phyloP scores from a whole-genome alignment of 2,888 invertebrate genomes.

The Ptychoptera albimana region DNA sequence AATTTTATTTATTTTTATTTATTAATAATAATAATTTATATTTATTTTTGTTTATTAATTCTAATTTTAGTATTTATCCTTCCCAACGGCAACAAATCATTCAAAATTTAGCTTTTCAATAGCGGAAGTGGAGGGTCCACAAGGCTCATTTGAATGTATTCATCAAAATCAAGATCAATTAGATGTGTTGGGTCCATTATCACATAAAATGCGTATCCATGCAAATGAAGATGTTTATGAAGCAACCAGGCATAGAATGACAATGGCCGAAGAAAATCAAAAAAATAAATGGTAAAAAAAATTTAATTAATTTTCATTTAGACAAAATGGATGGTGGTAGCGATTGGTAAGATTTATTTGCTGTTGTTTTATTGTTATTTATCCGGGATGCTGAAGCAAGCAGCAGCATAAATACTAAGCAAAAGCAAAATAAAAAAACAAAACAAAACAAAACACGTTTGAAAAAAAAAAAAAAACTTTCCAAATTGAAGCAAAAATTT shows the following conservation, averaged over 20 bases:
- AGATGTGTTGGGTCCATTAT: constrained; percentile 72
- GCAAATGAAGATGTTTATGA: constrained; percentile 95
- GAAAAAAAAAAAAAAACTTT: too few relatives aligned
- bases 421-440: too few relatives aligned
- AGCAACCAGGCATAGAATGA: constrained; percentile 82
- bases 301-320: neutral
- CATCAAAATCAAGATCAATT: constrained; percentile 51
- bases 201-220: constrained; percentile 77
- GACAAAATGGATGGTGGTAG: too few relatives aligned
- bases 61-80: constrained; percentile 53
- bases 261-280: constrained; percentile 77
- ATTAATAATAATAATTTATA: neutral
- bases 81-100: constrained; percentile 40
- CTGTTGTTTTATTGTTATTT: too few relatives aligned
- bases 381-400: too few relatives aligned
- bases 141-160: constrained; percentile 89
- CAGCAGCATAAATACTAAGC: too few relatives aligned
- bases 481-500: too few relatives aligned
- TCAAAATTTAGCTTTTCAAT: constrained; percentile 32
- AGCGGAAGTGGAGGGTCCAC: constrained; percentile 56
- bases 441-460: too few relatives aligned
- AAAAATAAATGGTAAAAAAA: constrained; percentile 71
- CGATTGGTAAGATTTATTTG: too few relatives aligned
- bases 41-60: constrained; percentile 4
- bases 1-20: neutral